These are phyloP conservation scores for Agrotis ipsilon DNA, from an alignment of 2,888 invertebrate species.

Conservation along the genomic window DNA sequence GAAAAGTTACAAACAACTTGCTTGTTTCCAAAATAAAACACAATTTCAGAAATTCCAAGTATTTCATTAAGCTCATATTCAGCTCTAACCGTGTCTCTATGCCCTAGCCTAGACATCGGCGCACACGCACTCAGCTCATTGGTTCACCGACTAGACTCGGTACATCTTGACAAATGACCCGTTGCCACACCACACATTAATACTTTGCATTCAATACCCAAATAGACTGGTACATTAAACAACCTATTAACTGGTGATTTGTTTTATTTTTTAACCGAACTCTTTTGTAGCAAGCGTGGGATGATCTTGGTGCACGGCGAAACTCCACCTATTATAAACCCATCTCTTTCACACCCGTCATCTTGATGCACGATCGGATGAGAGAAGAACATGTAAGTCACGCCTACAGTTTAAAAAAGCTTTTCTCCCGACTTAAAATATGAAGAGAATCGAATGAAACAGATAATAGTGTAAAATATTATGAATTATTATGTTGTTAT, in stretches of 20 bases:
- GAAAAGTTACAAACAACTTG: neutral
- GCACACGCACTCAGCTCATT: conserved; percentile 2
- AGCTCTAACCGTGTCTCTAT: neutral
- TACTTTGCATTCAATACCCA: conserved; percentile 66
- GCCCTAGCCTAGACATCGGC: conserved; percentile 30
- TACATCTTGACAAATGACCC: conserved; percentile 61
- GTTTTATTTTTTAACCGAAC: conserved; percentile 75
- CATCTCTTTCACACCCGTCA: conserved; percentile 65
- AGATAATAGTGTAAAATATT: conserved; percentile 66
- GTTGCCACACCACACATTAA: conserved; percentile 57
- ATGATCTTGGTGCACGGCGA: conserved; percentile 66
- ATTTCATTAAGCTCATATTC: too few species aligned
- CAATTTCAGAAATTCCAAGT: neutral
- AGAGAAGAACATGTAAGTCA: conserved; percentile 53
- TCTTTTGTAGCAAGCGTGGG: conserved; percentile 74
- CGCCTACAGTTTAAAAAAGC: conserved; percentile 66
- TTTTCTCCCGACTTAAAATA: conserved; percentile 59
- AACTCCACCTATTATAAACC: conserved; percentile 76
- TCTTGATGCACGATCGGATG: conserved; percentile 54
- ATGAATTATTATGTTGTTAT: conserved; percentile 70
- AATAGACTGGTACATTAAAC: conserved; percentile 72
- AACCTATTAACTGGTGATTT: conserved; percentile 77
- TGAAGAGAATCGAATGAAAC: conserved; percentile 44
- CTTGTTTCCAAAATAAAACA: conserved; percentile 6
- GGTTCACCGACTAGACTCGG: conserved; percentile 32